A percentile compares a stretch with the other conserved stretches of the same genome.
phyloP scores from a whole-genome alignment of 2,888 invertebrate species.

The Metacarcinus magister region DNA sequence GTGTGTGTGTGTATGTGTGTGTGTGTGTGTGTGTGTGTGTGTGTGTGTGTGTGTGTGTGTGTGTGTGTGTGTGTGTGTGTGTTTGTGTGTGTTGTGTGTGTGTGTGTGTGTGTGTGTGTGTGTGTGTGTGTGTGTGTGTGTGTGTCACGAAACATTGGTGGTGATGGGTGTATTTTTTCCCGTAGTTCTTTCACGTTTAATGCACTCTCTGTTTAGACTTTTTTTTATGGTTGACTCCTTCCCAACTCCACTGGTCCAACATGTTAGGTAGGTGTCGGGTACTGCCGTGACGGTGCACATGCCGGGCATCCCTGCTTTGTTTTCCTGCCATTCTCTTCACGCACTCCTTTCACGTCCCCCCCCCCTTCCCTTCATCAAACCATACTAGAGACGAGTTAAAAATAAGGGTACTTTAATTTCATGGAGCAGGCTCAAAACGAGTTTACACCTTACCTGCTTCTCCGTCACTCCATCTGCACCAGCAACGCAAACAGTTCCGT shows the following conservation, averaged over 20 bases:
- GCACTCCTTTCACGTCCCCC: background rate
- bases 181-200: too few relatives aligned
- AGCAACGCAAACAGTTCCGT: background rate
- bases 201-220: too few relatives aligned
- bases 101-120: too few relatives aligned
- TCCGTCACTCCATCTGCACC: background rate
- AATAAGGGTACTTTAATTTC: background rate
- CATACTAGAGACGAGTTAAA: background rate
- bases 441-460: background rate
- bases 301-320: background rate
- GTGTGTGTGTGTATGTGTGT: too few relatives aligned
- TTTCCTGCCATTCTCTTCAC: background rate
- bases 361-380: background rate
- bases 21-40: too few relatives aligned
- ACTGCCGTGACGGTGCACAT: background rate
- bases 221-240: background rate
- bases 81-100: too few relatives aligned
- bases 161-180: background rate
- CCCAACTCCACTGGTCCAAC: background rate
- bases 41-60: too few relatives aligned
- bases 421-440: background rate
- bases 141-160: background rate
- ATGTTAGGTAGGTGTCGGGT: background rate
- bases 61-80: too few relatives aligned
- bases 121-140: too few relatives aligned